Evolutionary conservation across 1,140 invertebrate species (phyloP).

Genomic region (Hypothenemus hampei): DNA sequence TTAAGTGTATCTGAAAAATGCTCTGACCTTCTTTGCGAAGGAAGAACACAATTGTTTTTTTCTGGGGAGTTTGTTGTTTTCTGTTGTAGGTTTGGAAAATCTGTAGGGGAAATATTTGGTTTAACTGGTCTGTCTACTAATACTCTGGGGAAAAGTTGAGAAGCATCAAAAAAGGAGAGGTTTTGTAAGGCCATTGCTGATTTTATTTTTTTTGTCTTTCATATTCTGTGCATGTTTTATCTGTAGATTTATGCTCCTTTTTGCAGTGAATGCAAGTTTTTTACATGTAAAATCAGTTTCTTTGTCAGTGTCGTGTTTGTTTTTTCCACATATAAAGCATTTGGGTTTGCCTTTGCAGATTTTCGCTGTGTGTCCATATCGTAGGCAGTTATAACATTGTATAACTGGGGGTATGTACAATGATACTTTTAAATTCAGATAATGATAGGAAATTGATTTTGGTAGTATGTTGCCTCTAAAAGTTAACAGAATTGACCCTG

Average conservation of each 20-base stretch:
- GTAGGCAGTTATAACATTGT: constrained; percentile 8
- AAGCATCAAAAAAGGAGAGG: constrained; percentile 11
- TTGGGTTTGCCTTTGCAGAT: constrained; percentile 10
- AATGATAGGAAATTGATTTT: constrained; percentile 1
- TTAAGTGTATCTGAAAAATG: not conserved
- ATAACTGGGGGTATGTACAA: constrained; percentile 6
- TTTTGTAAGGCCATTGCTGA: constrained; percentile 21
- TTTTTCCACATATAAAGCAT: constrained; percentile 1
- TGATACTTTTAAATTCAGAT: not conserved
- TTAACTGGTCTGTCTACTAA: not conserved
- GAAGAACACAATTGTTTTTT: not conserved
- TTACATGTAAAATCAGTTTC: constrained; percentile 1
- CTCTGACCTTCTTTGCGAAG: constrained; percentile 2
- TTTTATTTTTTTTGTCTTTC: constrained; percentile 17
- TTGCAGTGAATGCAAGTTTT: constrained; percentile 6
- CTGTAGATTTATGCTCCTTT: constrained; percentile 2
- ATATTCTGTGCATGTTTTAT: constrained; percentile 13
- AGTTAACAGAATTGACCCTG: too few species aligned
- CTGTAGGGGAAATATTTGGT: constrained; percentile 2
- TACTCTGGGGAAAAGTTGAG: not conserved
- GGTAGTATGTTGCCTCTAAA: constrained; percentile 10
- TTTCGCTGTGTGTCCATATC: constrained; percentile 20
- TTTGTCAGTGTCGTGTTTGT: not conserved
- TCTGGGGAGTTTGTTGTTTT: not conserved
- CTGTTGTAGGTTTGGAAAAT: constrained; percentile 3